Percentiles rank a stretch among this genome's conserved stretches.
These are phyloP conservation scores for Hippolais icterina DNA, from an alignment of 2,113 vertebrate genomes.

Conservation along the genomic window DNA sequence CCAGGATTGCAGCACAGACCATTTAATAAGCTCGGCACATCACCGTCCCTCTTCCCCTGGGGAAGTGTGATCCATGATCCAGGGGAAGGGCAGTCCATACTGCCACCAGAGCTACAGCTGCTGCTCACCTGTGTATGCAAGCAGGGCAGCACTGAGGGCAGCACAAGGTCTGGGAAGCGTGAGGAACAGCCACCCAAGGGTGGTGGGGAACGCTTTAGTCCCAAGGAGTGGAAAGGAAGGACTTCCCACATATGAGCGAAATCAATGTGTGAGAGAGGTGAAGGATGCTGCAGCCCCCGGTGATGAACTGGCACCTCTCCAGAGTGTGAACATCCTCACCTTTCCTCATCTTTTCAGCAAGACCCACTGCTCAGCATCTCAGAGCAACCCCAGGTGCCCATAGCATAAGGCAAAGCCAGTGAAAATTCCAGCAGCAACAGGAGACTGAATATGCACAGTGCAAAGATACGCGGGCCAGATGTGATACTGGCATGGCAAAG, in stretches of 20 bases:
- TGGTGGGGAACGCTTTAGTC: neutral
- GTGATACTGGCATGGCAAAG: neutral
- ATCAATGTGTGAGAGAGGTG: neutral
- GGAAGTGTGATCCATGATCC: neutral
- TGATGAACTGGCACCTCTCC: neutral
- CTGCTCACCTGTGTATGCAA: accelerated
- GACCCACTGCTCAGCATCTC: neutral
- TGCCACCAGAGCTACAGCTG: neutral
- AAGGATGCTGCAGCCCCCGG: neutral
- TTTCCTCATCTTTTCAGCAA: neutral
- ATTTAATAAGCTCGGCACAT: neutral
- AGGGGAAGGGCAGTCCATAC: neutral
- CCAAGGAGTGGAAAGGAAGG: neutral
- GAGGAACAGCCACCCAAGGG: neutral
- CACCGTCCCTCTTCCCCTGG: neutral
- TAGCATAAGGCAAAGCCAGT: neutral
- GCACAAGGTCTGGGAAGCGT: accelerated
- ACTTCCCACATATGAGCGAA: neutral
- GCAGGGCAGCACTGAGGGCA: neutral
- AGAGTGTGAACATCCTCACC: neutral
- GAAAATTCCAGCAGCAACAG: neutral
- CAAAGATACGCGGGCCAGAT: neutral
- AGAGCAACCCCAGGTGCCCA: neutral
- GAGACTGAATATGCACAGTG: neutral
- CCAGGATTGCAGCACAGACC: neutral